Evolutionary conservation across 2,113 vertebrate genomes (phyloP), one percentile per base, ranked within the genome.

Genomic region (Pristiophorus japonicus): DNA sequence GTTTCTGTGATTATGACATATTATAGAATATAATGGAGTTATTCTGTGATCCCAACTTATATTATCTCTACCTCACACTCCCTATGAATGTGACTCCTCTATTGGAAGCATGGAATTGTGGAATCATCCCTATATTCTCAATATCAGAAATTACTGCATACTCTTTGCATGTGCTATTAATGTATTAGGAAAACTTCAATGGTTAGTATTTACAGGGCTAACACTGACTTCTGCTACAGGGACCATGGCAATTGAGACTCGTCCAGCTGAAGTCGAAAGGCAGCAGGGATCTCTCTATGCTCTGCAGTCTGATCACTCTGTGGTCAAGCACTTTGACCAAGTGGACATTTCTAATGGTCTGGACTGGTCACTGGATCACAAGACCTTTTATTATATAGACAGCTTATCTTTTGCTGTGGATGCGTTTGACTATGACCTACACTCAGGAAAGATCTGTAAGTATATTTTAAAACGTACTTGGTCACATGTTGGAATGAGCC

Each of bases 261-360:
- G 96, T 16, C 98, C 98, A 0, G 97, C 97, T 0, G 98, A 97
- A 95, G 96, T 98, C 96, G 98, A 98, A 95, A 97, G 97, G 6
- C 97, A 42, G 93, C 98, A 98, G 96, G 98, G 98, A 0, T 97
- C 98, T 24, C 95, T 99, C 55, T 98, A 98, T 73, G 97, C 97
- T 0, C 98, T 99, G 34, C 97, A 96, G 90, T 81, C 98, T 0
- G 97, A 98, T 96, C 97, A 96, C 96, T 97, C 97, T 0, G 98
- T 98, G 30, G 96, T 98, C 96, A 98, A 97, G 95, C 97, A 98
- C 96, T 98, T 99, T 42, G 97, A 98, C 96, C 97, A 98, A 96
- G 98, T 99, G 97, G 98, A 98, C 97, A 98, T 99, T 96, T 99
- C 99, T 42, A 99, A 99, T 0, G 99, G 99, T 27, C 96, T 99